Conservation (phyloP, 2,113 vertebrate species). For the Felis catus region F.catus_Fca126_mat1.0 CM031419.1:99047501-99048000, state of each 20-base stretch:
- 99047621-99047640: not conserved
- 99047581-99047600: not conserved
- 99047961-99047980: not conserved
- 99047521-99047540: not conserved
- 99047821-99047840: not conserved
- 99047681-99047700: not conserved
- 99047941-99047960: conserved; percentile 20
- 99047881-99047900: not conserved
- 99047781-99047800: not conserved
- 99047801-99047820: not conserved
- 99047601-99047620: not conserved
- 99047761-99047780: not conserved
- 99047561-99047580: not conserved
- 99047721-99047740: not conserved
- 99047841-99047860: not conserved
- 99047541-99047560: not conserved
- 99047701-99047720: not conserved
- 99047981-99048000: not conserved
- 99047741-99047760: not conserved
- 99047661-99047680: not conserved
- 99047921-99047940: not conserved
- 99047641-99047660: not conserved
- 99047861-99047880: not conserved
- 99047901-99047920: not conserved
- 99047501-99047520: not conserved